phyloP scores from a whole-genome alignment of 2,888 invertebrate genomes.

The Harpalus rufipes region DNA sequence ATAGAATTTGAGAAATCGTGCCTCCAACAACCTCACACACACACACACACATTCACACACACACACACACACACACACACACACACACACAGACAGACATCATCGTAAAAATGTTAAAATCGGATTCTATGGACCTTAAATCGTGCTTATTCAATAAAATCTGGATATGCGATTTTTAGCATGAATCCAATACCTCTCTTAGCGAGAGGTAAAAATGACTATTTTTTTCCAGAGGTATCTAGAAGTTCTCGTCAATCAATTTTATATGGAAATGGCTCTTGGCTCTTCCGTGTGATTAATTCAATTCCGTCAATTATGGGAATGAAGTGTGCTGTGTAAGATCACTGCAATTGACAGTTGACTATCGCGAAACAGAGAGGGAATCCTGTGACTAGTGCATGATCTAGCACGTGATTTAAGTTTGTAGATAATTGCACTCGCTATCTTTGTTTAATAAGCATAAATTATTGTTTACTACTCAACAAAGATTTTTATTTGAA shows the following conservation, averaged over 20 bases:
- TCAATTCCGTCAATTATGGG: constrained; percentile 32
- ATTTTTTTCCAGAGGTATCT: neutral
- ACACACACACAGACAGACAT: too few species aligned
- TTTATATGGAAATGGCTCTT: constrained; percentile 37
- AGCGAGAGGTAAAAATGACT: neutral
- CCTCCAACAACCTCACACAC: too few species aligned
- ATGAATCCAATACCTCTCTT: too few species aligned
- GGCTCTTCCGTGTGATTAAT: constrained; percentile 41
- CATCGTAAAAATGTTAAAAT: too few species aligned
- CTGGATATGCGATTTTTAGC: too few species aligned
- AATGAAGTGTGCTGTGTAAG: constrained; percentile 18
- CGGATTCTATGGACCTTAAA: too few species aligned
- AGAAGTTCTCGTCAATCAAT: constrained; percentile 2
- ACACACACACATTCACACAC: too few species aligned
- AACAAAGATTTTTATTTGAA: constrained; percentile 12
- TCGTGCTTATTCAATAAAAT: too few species aligned
- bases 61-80: too few species aligned
- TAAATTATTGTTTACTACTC: constrained; percentile 6
- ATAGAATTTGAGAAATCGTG: too few species aligned
- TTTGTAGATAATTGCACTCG: neutral
- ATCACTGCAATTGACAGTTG: constrained; percentile 1
- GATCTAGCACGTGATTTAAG: constrained; percentile 32
- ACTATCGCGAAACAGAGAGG: constrained; percentile 3
- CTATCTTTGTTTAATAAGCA: constrained; percentile 15
- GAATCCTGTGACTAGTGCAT: constrained; percentile 21